Evolutionary conservation across 2,888 invertebrate genomes (phyloP), one percentile per base, ranked within the genome.

Genomic region (Apamea sordens): DNA sequence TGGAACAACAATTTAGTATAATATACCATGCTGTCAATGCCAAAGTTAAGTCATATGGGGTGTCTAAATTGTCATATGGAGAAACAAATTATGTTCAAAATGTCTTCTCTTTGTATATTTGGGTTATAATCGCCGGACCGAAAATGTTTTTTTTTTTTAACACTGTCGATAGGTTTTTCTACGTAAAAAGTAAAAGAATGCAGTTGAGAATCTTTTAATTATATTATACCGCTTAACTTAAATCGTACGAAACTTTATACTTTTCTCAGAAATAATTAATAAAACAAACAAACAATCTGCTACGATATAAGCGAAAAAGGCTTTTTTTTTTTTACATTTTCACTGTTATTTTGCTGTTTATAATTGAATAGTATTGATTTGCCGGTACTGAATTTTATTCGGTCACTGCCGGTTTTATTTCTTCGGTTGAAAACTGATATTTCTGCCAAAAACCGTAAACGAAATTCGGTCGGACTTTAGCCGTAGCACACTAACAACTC

Each of bases 1-100:
- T 98, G 93, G 24, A 68, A 74, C 1, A 95, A 93, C 85, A 47
- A 21, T 44, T 7, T 0, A 59, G 0, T 15, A 8, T 47, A 4
- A 41, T 67, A 18, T 11, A 36, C 10, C 6, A 65, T 21, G n/a
- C 21, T 53, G 41, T 44, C 44, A 15, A 47, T n/a, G 21, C 15
- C 11, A 36, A 47, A 61, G 44, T 28, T 64, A 7, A 41, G 13
- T 24, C 13, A 15, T 47, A 47, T 47, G 15, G 47, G 47, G 21
- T 47, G 36, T 32, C 21, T 21, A 32, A 68, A 28, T 70, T 32
- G 11, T 69, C 13, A 47, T 18, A 44, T 56, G 10, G 24, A 5
- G 47, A 15, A 47, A 32, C 3, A 61, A 28, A 36, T 24, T 28
- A 75, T 24, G 7, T 44, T 44, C 21, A 28, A 8, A 3, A 47